Evolutionary conservation across 2,113 vertebrate species (phyloP).

Genomic region (Leucopternis melanops): DNA sequence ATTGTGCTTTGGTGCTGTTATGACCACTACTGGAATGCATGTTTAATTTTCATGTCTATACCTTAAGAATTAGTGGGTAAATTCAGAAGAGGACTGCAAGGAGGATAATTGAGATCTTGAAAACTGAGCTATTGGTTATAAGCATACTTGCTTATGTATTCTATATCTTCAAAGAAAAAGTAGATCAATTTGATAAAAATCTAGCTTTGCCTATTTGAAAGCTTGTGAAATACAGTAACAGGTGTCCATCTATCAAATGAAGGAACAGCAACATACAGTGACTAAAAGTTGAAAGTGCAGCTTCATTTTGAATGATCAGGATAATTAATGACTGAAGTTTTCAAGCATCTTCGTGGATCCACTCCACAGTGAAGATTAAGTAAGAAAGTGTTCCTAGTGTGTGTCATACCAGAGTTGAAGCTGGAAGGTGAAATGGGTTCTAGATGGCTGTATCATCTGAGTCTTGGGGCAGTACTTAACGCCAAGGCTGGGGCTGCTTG

Average conservation of each 20-base stretch:
- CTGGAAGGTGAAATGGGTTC: background rate
- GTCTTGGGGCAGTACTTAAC: background rate
- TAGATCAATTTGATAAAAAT: background rate
- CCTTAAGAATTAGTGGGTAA: background rate
- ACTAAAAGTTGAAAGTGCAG: background rate
- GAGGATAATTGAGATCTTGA: background rate
- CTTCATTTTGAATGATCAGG: background rate
- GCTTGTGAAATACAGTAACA: background rate
- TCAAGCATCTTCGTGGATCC: background rate
- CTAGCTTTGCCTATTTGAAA: background rate
- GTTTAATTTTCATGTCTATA: background rate
- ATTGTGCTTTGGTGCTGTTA: background rate
- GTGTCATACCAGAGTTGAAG: background rate
- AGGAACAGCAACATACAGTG: background rate
- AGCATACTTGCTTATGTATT: background rate
- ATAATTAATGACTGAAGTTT: background rate
- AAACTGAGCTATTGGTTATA: background rate
- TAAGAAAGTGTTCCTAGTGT: background rate
- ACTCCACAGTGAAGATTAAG: background rate
- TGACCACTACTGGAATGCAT: background rate
- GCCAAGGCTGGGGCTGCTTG: accelerated
- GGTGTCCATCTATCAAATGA: background rate
- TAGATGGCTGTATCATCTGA: background rate
- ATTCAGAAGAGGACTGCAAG: background rate
- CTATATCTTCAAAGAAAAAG: background rate